Conservation (phyloP, 2,888 invertebrate species). For the Clunio marinus region DNA sequence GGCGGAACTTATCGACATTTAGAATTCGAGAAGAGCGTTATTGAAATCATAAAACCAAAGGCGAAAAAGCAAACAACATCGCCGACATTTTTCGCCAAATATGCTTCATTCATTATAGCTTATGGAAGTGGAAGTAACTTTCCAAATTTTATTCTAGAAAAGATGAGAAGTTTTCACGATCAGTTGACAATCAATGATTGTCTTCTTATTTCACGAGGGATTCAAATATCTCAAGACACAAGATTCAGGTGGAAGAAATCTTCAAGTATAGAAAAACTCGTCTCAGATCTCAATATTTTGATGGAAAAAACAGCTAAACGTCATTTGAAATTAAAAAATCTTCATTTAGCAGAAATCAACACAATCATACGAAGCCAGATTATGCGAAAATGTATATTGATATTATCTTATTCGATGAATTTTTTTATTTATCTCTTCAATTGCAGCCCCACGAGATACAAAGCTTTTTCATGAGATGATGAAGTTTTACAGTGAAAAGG, state of each 20-base stretch:
- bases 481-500: constrained; percentile 46
- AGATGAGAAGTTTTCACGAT: constrained; percentile 49
- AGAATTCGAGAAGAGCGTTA: constrained; percentile 52
- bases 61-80: constrained; percentile 48
- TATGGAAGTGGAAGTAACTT: constrained; percentile 48
- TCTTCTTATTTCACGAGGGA: constrained; percentile 51
- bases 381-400: too few species aligned
- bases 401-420: too few species aligned
- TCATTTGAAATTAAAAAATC: constrained; percentile 44
- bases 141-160: constrained; percentile 48
- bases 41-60: constrained; percentile 48
- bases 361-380: too few species aligned
- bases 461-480: constrained; percentile 41
- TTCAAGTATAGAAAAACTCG: constrained; percentile 44
- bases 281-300: constrained; percentile 43
- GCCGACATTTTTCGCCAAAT: constrained; percentile 49
- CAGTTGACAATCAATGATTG: constrained; percentile 51
- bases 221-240: constrained; percentile 48
- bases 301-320: constrained; percentile 47
- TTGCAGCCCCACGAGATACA: constrained; percentile 46
- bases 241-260: constrained; percentile 45
- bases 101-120: constrained; percentile 52
- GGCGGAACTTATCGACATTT: constrained; percentile 53
- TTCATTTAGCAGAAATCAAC: constrained; percentile 45
- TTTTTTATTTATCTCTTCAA: too few species aligned